phyloP scores from a whole-genome alignment of 2,888 invertebrate species.

The Physocephala rufipes region DNA sequence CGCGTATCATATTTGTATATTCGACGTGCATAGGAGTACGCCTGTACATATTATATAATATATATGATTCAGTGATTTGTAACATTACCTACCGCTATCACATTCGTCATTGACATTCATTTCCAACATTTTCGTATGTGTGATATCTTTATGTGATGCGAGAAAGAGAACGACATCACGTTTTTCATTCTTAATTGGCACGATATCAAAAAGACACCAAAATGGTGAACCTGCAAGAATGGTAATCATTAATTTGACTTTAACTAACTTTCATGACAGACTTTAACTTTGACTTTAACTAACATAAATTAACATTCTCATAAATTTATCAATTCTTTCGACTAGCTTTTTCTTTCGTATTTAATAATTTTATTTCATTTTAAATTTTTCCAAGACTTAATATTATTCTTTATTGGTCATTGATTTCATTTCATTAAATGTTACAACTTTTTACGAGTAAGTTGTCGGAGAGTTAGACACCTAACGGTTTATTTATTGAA shows the following conservation, averaged over 20 bases:
- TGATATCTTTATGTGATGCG: constrained; percentile 96
- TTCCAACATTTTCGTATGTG: constrained; percentile 88
- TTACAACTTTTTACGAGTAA: too few species aligned
- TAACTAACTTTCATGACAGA: constrained; percentile 2
- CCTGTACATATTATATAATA: neutral
- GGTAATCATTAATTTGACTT: constrained; percentile 3
- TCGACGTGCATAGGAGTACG: neutral
- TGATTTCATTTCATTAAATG: too few species aligned
- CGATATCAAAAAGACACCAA: constrained; percentile 96
- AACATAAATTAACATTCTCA: neutral
- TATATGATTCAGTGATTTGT: constrained; percentile 3
- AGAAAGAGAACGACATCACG: constrained; percentile 95
- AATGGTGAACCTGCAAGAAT: constrained; percentile 81
- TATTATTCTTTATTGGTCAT: too few species aligned
- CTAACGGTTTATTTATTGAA: constrained; percentile 20
- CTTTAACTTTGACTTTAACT: neutral
- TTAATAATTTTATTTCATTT: too few species aligned
- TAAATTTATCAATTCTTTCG: too few species aligned
- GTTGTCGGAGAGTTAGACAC: neutral
- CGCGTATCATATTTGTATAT: neutral
- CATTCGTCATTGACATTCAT: constrained; percentile 85
- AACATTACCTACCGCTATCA: constrained; percentile 80
- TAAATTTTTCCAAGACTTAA: too few species aligned
- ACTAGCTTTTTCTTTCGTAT: too few species aligned
- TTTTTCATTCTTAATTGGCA: constrained; percentile 98